Conservation (phyloP, 1,140 invertebrate species). For the Monomorium pharaonis region DNA sequence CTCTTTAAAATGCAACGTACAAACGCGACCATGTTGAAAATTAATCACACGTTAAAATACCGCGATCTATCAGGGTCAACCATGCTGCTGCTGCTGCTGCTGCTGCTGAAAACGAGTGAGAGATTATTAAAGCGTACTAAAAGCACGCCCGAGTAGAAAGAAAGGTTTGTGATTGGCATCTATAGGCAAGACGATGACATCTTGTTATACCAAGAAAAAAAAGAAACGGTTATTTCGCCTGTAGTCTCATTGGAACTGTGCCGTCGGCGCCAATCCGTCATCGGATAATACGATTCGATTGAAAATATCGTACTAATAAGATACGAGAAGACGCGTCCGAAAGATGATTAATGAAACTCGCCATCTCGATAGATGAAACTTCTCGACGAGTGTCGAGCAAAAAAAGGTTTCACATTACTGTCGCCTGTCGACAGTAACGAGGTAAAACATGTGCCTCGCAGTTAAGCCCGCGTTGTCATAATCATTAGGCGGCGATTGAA, state of each 20-base stretch:
- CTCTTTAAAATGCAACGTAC: constrained; percentile 9
- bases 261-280: constrained; percentile 63
- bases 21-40: constrained; percentile 8
- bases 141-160: not conserved
- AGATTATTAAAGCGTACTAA: not conserved
- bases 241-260: constrained; percentile 32
- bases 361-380: constrained; percentile 54
- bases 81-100: not conserved
- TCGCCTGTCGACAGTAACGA: constrained; percentile 48
- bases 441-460: constrained; percentile 40
- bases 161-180: not conserved
- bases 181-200: not conserved
- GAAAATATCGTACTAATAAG: constrained; percentile 64
- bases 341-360: constrained; percentile 68
- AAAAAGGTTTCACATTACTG: constrained; percentile 51
- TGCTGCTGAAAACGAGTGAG: not conserved
- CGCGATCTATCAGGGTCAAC: constrained; percentile 27
- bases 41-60: constrained; percentile 35
- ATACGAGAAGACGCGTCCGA: not conserved
- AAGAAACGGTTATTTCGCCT: not conserved
- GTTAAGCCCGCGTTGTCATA: not conserved
- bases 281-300: constrained; percentile 71
- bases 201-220: not conserved
- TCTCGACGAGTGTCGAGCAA: constrained; percentile 44
- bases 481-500: constrained; percentile 54